Evolutionary conservation across 2,113 vertebrate species (phyloP).

Genomic region (Nematolebias whitei): DNA sequence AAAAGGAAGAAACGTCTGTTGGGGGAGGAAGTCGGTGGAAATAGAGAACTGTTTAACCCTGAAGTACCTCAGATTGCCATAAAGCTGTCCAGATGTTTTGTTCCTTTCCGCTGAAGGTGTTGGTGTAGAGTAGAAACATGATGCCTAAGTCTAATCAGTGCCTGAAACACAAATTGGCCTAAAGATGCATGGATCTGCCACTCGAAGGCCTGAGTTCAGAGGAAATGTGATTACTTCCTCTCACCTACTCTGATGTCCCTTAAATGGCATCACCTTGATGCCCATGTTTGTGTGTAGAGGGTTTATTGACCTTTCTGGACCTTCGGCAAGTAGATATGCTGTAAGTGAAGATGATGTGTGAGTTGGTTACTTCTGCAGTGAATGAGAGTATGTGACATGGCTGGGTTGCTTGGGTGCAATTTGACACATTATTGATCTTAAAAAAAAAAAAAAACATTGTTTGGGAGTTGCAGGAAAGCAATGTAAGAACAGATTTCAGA

Average conservation of each 20-base stretch:
- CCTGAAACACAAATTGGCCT: conserved; percentile 72
- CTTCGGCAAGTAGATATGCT: conserved; percentile 26
- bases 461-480: conserved; percentile 16
- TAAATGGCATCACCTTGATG: conserved; percentile 37
- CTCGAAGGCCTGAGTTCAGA: conserved; percentile 57
- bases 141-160: conserved; percentile 72
- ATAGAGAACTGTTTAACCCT: conserved; percentile 30
- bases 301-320: conserved; percentile 10
- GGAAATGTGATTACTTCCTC: conserved; percentile 43
- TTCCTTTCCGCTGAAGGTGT: conserved; percentile 44
- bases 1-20: conserved; percentile 1
- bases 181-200: conserved; percentile 46
- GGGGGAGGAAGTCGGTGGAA: conserved; percentile 21
- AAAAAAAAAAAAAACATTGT: conserved; percentile 31
- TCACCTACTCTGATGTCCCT: conserved; percentile 60
- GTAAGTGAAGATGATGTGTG: conserved; percentile 23
- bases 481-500: conserved; percentile 25
- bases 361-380: conserved; percentile 24
- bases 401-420: conserved; percentile 31
- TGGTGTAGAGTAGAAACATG: conserved; percentile 47
- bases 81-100: conserved; percentile 44
- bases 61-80: conserved; percentile 72
- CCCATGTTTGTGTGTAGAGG: conserved; percentile 15
- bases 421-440: conserved; percentile 14
- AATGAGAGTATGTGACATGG: conserved; percentile 37